Base-by-base conservation (phyloP, 1,140 invertebrate species). In the Listronotus oregonensis region DNA sequence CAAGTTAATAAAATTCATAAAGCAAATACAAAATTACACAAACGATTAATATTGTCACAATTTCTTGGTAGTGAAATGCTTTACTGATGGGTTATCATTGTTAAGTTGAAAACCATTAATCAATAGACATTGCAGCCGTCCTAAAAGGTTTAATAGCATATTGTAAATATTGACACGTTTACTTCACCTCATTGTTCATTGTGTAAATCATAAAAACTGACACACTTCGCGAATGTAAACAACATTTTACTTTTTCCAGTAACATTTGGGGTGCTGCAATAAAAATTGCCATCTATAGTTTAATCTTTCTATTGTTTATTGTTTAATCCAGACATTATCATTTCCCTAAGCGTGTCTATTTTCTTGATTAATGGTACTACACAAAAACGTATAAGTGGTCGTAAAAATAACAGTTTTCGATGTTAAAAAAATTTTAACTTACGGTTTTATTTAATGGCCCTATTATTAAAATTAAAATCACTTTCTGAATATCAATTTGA, bases 281-380 rank as follows among this genome's bases (percentile, higher is more conserved):
- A 50, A 49, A 60, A 60, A 60, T 37, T 37, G 12, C 27, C 57
- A 37, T 60, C 57, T 50, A 49, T 39, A 57, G n/a, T 32, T 50
- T 60, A 50, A 60, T 67, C 51, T 44, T 12, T 50, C 57, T 47
- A 60, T 60, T 67, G 57, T 61, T 67, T 55, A 67, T 61, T 67
- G 57, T 55, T 67, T 44, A 27, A 43, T 57, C 46, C 14, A 43
- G 43, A 21, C 55, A 11, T 14, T 32, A 34, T 17, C 11, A 17
- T 34, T 56, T 39, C 34, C 54, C 63, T 50, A 8, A 17, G 21
- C 49, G 34, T 52, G 39, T 17, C 17, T 42, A 17, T 10, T 10
- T 18, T 42, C 11, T 55, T 55, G n/a, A n/a, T 46, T 18, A 46
- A 46, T 46, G n/a, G 8, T 46, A 27, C 21, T 27, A 27, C 21